Evolutionary conservation across 2,797 vertebrate species (phyloP).

Genomic region (Melanotaenia nigrans): DNA sequence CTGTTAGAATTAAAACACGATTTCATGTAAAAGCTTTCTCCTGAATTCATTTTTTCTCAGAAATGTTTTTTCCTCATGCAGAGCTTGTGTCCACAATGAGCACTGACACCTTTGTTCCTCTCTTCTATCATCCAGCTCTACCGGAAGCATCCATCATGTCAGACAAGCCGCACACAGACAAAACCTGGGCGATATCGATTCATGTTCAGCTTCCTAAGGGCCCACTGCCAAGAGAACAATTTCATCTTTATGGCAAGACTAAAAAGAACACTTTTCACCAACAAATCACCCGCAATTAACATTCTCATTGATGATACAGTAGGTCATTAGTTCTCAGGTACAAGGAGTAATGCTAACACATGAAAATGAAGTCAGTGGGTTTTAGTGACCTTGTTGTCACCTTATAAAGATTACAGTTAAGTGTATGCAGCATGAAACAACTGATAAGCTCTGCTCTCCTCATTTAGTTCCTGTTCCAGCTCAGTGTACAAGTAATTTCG

Average conservation of each 20-base stretch:
- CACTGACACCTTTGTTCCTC: slow-evolving; percentile 9
- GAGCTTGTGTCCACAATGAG: neutral
- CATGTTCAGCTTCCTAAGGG: slow-evolving; percentile 3
- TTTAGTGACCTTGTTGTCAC: neutral
- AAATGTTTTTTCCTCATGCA: neutral
- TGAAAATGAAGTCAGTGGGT: slow-evolving; percentile 4
- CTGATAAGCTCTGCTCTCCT: neutral
- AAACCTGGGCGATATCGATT: slow-evolving; percentile 25
- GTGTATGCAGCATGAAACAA: no score
- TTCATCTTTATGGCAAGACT: slow-evolving; percentile 7
- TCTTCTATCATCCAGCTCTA: slow-evolving; percentile 14
- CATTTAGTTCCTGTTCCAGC: slow-evolving; percentile 15
- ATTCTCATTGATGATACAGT: slow-evolving; percentile 4
- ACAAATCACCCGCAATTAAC: slow-evolving; percentile 12
- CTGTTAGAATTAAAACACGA: neutral
- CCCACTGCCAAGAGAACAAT: slow-evolving; percentile 31
- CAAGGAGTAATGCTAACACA: neutral
- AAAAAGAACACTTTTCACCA: slow-evolving; percentile 6
- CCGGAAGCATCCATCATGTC: slow-evolving; percentile 23
- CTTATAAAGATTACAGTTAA: no score
- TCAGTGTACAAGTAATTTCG: no score
- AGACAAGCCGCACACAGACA: slow-evolving; percentile 12
- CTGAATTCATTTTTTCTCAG: neutral
- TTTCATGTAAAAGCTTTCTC: neutral
- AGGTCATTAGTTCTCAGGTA: neutral